phyloP scores from a whole-genome alignment of 64 coral and sea anemone species.

The Montipora capricornis region DNA sequence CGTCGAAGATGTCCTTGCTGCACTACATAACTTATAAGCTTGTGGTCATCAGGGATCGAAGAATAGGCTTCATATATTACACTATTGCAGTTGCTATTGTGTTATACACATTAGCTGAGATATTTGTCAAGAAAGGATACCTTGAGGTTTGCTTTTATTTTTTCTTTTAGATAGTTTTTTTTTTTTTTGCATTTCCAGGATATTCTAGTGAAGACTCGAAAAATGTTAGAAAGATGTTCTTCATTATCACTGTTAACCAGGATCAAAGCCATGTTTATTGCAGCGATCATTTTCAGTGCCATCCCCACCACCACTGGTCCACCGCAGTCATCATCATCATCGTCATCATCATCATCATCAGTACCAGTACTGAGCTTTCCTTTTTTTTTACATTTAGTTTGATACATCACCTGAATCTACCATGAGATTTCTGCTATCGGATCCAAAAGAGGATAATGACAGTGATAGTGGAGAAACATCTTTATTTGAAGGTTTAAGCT shows the following conservation, averaged over 20 bases:
- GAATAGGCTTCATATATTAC: slow-evolving; percentile 91
- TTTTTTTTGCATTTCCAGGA: too few relatives aligned
- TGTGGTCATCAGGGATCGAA: slow-evolving; percentile 89
- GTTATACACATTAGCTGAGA: slow-evolving; percentile 87
- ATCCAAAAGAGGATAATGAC: slow-evolving; percentile 46
- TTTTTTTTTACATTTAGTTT: slow-evolving; percentile 59
- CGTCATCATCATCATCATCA: neutral
- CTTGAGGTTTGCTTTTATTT: slow-evolving; percentile 67
- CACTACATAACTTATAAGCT: slow-evolving; percentile 97
- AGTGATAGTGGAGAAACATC: neutral
- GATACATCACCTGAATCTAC: slow-evolving; percentile 85
- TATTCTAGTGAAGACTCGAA: too few relatives aligned
- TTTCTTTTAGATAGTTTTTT: neutral
- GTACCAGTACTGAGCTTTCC: neutral
- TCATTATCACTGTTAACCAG: too few relatives aligned
- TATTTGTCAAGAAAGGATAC: slow-evolving; percentile 95
- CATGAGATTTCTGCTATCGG: slow-evolving; percentile 83
- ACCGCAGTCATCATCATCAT: neutral
- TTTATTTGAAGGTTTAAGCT: neutral
- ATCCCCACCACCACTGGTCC: too few relatives aligned
- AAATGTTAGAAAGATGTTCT: too few relatives aligned
- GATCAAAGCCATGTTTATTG: too few relatives aligned
- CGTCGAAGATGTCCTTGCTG: slow-evolving; percentile 81
- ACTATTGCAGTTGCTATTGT: slow-evolving; percentile 70
- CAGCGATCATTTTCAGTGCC: too few relatives aligned